Evolutionary conservation across 2,888 invertebrate genomes (phyloP), one percentile per base, ranked within the genome.

Genomic region (Trypoxylon attenuatum): DNA sequence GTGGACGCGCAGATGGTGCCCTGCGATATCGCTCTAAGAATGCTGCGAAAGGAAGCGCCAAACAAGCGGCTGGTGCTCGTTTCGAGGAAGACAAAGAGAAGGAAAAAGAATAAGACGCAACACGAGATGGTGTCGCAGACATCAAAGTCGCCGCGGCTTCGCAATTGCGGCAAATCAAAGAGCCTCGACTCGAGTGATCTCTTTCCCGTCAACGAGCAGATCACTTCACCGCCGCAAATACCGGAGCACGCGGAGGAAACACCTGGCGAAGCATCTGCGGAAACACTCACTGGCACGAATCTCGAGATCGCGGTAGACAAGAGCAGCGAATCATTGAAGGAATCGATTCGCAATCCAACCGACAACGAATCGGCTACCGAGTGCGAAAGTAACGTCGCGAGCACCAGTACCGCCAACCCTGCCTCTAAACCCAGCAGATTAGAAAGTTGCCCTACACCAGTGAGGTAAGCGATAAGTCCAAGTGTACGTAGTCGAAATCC

Each of bases 151-250:
- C 91, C 91, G 0, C 89, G 90, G 61, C 86, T 94, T 42, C 91
- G 91, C 60, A 91, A 91, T 71, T 93, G 93, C 77, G 94, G 94
- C 0, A 94, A 94, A 84, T 95, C 95, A 0, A 92, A 93, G 76
- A 96, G 95, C 79, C 88, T 96, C 38, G 96, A 96, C 84, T 96
- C 95, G 0, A 94, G 94, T 78, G 95, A 95, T 83, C 89, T 95
- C 76, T 90, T 93, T 45, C 90, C 91, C 4, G 88, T 89, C 25
- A 88, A 88, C 29, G 89, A 90, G 50, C 84, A 84, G 8, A 83
- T 86, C n/a, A 65, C 78, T 0, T 51, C 61, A 15, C 73, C 81
- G 0, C 81, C 85, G 0, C 79, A 84, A 27, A 55, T 87, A 10
- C 73, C 81, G 0, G 82, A 84, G 51, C 84, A 87, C 47, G 66